phyloP scores from a whole-genome alignment of 2,113 vertebrate genomes.

The Lichenostomus cassidix region DNA sequence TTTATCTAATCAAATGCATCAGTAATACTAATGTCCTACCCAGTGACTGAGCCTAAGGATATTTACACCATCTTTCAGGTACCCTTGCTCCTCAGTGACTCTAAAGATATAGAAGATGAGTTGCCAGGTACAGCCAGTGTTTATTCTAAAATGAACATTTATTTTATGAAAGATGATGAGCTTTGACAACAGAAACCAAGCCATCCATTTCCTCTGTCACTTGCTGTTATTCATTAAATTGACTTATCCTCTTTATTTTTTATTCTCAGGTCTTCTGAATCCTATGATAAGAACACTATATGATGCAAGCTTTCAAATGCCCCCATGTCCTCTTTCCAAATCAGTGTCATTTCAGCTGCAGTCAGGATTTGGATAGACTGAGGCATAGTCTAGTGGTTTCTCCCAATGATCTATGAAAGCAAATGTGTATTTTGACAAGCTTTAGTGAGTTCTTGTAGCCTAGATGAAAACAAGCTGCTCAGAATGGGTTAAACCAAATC shows the following conservation, averaged over 20 bases:
- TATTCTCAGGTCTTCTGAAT: background rate
- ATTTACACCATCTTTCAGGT: background rate
- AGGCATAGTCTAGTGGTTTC: background rate
- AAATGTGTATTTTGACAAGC: background rate
- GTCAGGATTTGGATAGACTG: background rate
- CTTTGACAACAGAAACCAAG: background rate
- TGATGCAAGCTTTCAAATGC: background rate
- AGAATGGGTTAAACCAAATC: background rate
- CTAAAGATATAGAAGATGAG: background rate
- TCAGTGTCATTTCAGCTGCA: background rate
- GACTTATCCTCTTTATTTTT: background rate
- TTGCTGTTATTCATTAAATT: background rate
- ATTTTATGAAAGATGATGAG: background rate
- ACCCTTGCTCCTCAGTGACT: background rate
- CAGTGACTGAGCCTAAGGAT: background rate
- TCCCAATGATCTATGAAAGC: background rate
- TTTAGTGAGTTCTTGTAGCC: background rate
- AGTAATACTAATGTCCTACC: background rate
- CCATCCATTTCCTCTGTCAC: background rate
- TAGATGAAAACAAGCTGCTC: background rate
- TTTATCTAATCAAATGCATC: background rate
- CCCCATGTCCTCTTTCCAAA: background rate
- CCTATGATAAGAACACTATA: background rate
- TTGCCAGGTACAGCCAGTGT: background rate
- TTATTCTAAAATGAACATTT: background rate